Evolutionary conservation across 2,888 invertebrate genomes (phyloP), one percentile per base, ranked within the genome.

Genomic region (Didymodactylos carnosus): DNA sequence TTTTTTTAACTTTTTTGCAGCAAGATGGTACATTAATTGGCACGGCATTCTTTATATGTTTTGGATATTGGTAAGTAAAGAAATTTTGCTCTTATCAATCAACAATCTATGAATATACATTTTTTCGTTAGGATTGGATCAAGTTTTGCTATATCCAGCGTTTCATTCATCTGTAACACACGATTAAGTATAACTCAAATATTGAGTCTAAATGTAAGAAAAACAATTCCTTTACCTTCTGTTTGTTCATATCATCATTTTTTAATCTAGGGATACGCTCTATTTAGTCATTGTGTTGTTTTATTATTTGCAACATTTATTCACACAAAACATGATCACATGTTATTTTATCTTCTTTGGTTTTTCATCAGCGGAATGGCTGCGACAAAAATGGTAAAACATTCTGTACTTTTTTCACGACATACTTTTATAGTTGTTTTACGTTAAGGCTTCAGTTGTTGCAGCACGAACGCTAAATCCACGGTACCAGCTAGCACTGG

Each of bases 21-120:
- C 81, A 84, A 79, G 85, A 85, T 76, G 85, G 85, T 29, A 85
- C 85, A 16, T 77, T 85, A 76, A 85, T 85, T 81, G 85, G 85
- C 8, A 83, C 84, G 62, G 84, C 85, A 2, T 81, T 85, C 78
- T 82, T 83, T 39, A 82, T 84, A 13, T 84, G 85, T 77, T 85
- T 85, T 78, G 83, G 83, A 23, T 84, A 85, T 77, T 85, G 85
- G 72, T n/a, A n/a, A n/a, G n/a, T n/a, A n/a, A n/a, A n/a, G n/a
- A n/a, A n/a, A n/a, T n/a, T n/a, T n/a, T n/a, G n/a, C n/a, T n/a
- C n/a, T n/a, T n/a, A n/a, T n/a, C n/a, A n/a, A n/a, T n/a, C n/a
- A n/a, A n/a, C n/a, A n/a, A n/a, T n/a, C n/a, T n/a, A n/a, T n/a
- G n/a, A n/a, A n/a, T n/a, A n/a, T n/a, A n/a, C n/a, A n/a, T n/a